Conservation (phyloP, 2,797 vertebrate species). For the Amniataba percoides region DNA sequence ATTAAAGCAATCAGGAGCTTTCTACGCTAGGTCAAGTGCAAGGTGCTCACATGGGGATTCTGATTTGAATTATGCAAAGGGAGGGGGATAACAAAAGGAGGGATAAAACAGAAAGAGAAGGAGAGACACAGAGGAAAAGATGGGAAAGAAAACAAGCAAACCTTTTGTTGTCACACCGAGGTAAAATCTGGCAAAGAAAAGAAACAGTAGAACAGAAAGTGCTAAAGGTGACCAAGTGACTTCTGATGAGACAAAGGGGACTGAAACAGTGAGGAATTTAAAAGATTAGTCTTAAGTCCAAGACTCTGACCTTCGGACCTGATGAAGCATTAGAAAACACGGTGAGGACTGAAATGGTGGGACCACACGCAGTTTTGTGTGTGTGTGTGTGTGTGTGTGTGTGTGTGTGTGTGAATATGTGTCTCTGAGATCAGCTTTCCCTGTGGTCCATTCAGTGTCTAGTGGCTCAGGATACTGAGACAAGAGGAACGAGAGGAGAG, state of each 20-base stretch:
- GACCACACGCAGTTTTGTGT: slow-evolving; percentile 74
- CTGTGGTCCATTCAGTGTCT: slow-evolving; percentile 76
- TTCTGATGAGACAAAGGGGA: slow-evolving; percentile 63
- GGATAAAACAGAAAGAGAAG: slow-evolving; percentile 58
- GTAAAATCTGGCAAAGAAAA: slow-evolving; percentile 45
- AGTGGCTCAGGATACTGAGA: slow-evolving; percentile 78
- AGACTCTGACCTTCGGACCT: slow-evolving; percentile 67
- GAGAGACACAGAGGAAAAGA: slow-evolving; percentile 46
- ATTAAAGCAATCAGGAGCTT: slow-evolving; percentile 88
- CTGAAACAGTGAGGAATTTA: slow-evolving; percentile 67
- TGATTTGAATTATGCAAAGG: slow-evolving; percentile 82
- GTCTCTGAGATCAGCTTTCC: slow-evolving; percentile 79
- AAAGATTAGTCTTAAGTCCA: slow-evolving; percentile 75
- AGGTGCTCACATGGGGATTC: slow-evolving; percentile 80
- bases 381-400: slow-evolving; percentile 25
- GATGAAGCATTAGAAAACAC: slow-evolving; percentile 75
- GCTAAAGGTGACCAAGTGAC: slow-evolving; percentile 48
- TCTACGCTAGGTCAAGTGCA: slow-evolving; percentile 81
- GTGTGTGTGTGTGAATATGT: slow-evolving; percentile 50
- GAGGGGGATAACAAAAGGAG: slow-evolving; percentile 43
- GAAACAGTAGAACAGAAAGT: slow-evolving; percentile 28
- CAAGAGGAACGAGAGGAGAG: slow-evolving; percentile 73
- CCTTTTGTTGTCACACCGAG: slow-evolving; percentile 40
- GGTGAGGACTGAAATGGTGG: slow-evolving; percentile 61
- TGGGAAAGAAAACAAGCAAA: slow-evolving; percentile 62